Percentiles rank a stretch among this genome's conserved stretches.
phyloP scores from a whole-genome alignment of 2,888 invertebrate species.

The Spilosoma lubricipeda region DNA sequence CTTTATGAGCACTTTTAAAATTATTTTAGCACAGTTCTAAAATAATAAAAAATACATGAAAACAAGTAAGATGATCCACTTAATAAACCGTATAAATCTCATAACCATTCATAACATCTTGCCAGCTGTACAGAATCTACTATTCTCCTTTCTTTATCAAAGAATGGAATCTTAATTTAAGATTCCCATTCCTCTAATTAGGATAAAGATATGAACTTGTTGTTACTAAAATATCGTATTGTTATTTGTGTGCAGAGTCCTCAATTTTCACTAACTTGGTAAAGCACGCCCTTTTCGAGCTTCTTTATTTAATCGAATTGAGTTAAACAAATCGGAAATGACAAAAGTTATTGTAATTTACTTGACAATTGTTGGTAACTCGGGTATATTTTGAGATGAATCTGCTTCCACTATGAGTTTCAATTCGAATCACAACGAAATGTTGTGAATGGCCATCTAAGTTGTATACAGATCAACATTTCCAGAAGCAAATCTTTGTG shows the following conservation, averaged over 20 bases:
- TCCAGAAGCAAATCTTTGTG: neutral
- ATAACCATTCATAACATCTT: too few relatives aligned
- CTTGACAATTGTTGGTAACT: slow-evolving; percentile 52
- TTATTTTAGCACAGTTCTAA: too few relatives aligned
- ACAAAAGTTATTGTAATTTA: slow-evolving; percentile 13
- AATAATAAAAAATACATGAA: too few relatives aligned
- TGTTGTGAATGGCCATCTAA: neutral
- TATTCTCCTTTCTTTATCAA: too few relatives aligned
- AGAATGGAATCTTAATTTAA: neutral
- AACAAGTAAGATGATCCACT: too few relatives aligned
- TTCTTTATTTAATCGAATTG: slow-evolving; percentile 1
- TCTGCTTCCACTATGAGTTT: neutral
- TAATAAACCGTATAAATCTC: too few relatives aligned
- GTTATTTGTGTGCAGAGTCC: neutral
- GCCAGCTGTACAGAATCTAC: too few relatives aligned
- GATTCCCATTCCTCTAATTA: neutral
- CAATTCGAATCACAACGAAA: neutral
- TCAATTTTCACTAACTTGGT: neutral
- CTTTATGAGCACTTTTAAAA: too few relatives aligned
- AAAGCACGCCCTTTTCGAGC: neutral
- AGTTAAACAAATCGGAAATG: slow-evolving; percentile 7
- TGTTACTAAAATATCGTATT: neutral
- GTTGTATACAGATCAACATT: neutral
- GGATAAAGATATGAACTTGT: neutral
- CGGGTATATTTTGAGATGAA: neutral